phyloP scores from a whole-genome alignment of 2,888 invertebrate species.

The Drosophila anomalipes region DNA sequence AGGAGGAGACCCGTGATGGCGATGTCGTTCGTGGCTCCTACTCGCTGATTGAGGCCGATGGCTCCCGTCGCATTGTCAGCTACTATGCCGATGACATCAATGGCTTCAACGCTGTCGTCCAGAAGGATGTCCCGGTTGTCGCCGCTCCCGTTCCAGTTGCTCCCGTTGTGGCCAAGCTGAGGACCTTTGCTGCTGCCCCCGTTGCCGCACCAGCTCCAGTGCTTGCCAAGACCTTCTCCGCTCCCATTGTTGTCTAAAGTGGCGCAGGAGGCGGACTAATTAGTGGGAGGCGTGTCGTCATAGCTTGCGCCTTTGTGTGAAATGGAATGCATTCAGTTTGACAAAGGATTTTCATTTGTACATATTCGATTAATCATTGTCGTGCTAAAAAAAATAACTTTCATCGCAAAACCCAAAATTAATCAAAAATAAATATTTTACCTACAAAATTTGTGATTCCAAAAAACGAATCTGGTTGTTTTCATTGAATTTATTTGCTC shows the following conservation, averaged over 20 bases:
- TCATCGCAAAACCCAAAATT: constrained; percentile 73
- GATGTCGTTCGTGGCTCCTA: constrained; percentile 85
- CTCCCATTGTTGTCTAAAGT: constrained; percentile 79
- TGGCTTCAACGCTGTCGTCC: constrained; percentile 84
- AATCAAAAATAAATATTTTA: constrained; percentile 35
- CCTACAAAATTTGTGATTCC: constrained; percentile 49
- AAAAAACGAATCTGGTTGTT: constrained; percentile 7
- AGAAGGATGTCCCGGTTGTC: constrained; percentile 74
- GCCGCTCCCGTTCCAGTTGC: constrained; percentile 60
- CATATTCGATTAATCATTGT: constrained; percentile 83
- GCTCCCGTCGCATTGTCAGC: constrained; percentile 82
- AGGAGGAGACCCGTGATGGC: constrained; percentile 84
- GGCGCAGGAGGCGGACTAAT: not conserved
- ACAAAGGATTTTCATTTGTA: constrained; percentile 85
- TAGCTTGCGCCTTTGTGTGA: constrained; percentile 41
- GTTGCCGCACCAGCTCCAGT: constrained; percentile 74
- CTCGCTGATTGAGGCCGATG: constrained; percentile 84
- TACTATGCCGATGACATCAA: constrained; percentile 83
- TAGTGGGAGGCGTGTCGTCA: constrained; percentile 29
- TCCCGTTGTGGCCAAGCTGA: constrained; percentile 72
- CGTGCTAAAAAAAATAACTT: constrained; percentile 77
- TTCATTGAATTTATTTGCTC: not conserved
- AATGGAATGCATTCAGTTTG: constrained; percentile 62
- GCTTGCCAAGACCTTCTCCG: constrained; percentile 79
- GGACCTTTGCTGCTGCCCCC: constrained; percentile 58